Evolutionary conservation across 1,140 invertebrate genomes (phyloP).

Genomic region (Palaemon carinicauda): DNA sequence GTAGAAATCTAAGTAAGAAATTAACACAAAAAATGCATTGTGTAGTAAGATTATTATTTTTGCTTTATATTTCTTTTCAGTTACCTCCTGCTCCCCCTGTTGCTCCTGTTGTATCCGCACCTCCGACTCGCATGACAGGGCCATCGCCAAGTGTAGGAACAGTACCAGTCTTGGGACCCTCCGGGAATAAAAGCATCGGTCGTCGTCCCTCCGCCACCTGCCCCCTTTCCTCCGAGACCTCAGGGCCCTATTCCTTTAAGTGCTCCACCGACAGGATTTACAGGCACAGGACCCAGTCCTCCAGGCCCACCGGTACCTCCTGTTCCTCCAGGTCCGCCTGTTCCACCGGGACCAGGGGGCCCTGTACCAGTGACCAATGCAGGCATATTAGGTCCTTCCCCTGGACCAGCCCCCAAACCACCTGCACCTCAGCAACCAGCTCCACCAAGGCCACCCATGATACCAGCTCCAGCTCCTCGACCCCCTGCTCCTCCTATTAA

Average conservation of each 20-base stretch:
- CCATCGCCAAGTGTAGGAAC: conserved; percentile 20
- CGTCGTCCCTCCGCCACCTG: conserved; percentile 34
- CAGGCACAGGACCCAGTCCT: too few species aligned
- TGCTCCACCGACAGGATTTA: too few species aligned
- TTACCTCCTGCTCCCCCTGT: neutral
- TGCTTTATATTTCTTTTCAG: neutral
- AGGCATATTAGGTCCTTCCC: conserved; percentile 31
- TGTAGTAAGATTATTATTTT: too few species aligned
- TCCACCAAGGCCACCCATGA: conserved; percentile 17
- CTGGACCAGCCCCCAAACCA: conserved; percentile 24
- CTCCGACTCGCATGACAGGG: neutral
- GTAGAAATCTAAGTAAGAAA: too few species aligned
- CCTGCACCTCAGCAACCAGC: conserved; percentile 18
- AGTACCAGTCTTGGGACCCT: conserved; percentile 39
- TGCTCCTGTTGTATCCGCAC: neutral
- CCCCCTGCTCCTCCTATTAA: conserved; percentile 17
- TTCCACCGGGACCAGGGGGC: neutral
- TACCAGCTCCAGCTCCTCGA: conserved; percentile 13
- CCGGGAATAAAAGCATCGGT: conserved; percentile 48
- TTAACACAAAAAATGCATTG: too few species aligned
- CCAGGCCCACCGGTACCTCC: neutral
- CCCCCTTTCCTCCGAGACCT: conserved; percentile 16
- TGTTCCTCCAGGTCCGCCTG: neutral
- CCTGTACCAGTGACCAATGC: conserved; percentile 16
- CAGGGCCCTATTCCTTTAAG: conserved; percentile 1